Conservation (phyloP, 2,888 invertebrate species). For the Alviniconcha strummeri region DNA sequence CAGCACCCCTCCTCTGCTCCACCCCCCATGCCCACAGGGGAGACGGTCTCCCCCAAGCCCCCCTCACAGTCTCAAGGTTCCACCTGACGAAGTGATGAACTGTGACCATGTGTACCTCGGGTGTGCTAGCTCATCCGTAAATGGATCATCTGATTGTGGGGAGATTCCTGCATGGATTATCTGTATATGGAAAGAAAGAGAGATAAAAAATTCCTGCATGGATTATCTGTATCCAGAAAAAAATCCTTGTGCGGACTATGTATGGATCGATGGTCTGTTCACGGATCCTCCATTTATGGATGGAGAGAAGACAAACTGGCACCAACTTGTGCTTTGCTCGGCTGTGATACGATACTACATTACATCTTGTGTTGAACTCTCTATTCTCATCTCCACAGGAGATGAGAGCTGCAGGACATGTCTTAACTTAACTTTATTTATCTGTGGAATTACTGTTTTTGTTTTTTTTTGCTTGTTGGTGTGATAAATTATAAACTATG, state of each 20-base stretch:
- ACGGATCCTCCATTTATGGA: constrained; percentile 10
- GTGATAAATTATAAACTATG: constrained; percentile 9
- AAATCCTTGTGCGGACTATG: too few species aligned
- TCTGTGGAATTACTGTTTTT: neutral
- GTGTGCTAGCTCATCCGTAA: constrained; percentile 25
- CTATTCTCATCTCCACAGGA: constrained; percentile 5
- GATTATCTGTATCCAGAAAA: neutral
- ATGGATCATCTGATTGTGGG: constrained; percentile 20
- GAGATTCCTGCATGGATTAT: constrained; percentile 23
- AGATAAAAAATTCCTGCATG: neutral
- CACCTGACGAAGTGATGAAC: constrained; percentile 21
- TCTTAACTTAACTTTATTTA: neutral
- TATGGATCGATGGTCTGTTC: neutral
- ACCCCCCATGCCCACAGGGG: neutral
- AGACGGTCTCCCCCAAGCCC: constrained; percentile 26
- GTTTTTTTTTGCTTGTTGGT: constrained; percentile 20
- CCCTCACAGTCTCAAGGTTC: constrained; percentile 30
- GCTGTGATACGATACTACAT: constrained; percentile 33
- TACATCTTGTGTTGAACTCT: constrained; percentile 13
- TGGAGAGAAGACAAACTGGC: constrained; percentile 27
- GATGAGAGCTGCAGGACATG: constrained; percentile 16
- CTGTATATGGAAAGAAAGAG: constrained; percentile 16
- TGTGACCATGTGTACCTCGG: constrained; percentile 28
- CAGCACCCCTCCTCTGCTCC: constrained; percentile 17
- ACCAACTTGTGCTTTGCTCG: constrained; percentile 33